Evolutionary conservation across 2,113 vertebrate species (phyloP), one percentile per base, ranked within the genome.

Genomic region (Elgaria multicarinata): DNA sequence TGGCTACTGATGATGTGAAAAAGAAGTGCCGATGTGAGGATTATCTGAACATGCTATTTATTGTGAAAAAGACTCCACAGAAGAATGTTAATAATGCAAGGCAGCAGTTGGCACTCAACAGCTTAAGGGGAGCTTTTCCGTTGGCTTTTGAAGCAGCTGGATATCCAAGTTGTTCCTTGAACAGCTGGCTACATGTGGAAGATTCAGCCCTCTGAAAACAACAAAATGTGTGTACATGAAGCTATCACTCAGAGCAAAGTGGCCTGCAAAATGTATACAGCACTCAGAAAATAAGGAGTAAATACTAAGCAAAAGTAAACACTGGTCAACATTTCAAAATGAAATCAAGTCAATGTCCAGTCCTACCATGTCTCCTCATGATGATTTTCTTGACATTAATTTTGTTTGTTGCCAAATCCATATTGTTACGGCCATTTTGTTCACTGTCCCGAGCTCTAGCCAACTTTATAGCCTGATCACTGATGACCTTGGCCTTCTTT

Each of bases 161-260:
- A 69, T n/a, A 53, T 22, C 39, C 24, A 69, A 46, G 50, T 53
- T 89, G 67, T 71, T 1, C 14, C 44, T 44, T 66, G 72, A 88
- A 94, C 89, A 95, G 79, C 87, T 92, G 91, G 36, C 80, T 90
- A 80, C 36, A 83, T 88, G 83, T 87, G 85, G 46, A 72, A 77
- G 89, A 42, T 31, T 36, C 69, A 62, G 72, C 31, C 58, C 33
- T 6, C 42, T 90, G 72, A 31, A 42, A 88, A 85, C 79, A 90
- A 80, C 88, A 69, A 53, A 85, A 36, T 77, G 64, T 78, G 72
- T 31, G 14, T 10, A 31, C n/a, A 39, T 92, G 26, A 90, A 50
- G 85, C 75, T 84, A 67, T 82, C 87, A n/a, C 69, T 83, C 74
- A 62, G 39, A 87, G 46, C 58, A 83, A 83, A 55, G 79, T 12